phyloP scores from a whole-genome alignment of 1,140 invertebrate genomes.

The Drosophila pandora region DNA sequence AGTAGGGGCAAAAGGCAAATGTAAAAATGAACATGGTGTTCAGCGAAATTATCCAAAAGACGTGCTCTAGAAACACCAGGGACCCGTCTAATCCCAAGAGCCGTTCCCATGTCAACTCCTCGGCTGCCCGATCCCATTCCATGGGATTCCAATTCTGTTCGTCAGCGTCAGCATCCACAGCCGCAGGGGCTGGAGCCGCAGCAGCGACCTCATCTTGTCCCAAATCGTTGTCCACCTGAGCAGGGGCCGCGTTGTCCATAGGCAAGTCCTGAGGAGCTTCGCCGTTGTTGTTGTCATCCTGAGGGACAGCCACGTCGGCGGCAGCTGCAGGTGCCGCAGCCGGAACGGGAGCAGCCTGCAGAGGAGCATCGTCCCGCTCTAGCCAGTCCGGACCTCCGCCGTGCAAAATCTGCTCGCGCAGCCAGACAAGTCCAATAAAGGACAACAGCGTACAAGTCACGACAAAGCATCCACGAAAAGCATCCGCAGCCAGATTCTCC shows the following conservation, averaged over 20 bases:
- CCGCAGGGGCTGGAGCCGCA: conserved; percentile 13
- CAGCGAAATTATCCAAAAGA: conserved; percentile 99
- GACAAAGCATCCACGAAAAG: conserved; percentile 98
- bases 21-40: conserved; percentile 98
- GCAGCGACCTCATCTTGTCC: conserved; percentile 24
- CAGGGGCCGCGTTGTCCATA: conserved; percentile 67
- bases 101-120: conserved; percentile 99
- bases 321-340: conserved; percentile 75
- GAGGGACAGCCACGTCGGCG: conserved; percentile 83
- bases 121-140: conserved; percentile 98
- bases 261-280: conserved; percentile 57
- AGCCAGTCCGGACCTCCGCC: conserved; percentile 98
- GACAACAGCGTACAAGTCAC: conserved; percentile 98
- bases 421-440: conserved; percentile 98
- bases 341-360: conserved; percentile 73
- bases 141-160: conserved; percentile 99
- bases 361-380: conserved; percentile 87
- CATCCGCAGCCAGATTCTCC: conserved; percentile 96
- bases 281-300: conserved; percentile 72
- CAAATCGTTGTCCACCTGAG: conserved; percentile 55
- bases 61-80: conserved; percentile 98
- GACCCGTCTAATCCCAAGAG: conserved; percentile 98
- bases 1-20: conserved; percentile 97
- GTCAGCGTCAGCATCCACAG: conserved; percentile 85
- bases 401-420: conserved; percentile 98